These are phyloP conservation scores for Euphydryas editha DNA, from an alignment of 2,888 invertebrate genomes.

Conservation along the genomic window DNA sequence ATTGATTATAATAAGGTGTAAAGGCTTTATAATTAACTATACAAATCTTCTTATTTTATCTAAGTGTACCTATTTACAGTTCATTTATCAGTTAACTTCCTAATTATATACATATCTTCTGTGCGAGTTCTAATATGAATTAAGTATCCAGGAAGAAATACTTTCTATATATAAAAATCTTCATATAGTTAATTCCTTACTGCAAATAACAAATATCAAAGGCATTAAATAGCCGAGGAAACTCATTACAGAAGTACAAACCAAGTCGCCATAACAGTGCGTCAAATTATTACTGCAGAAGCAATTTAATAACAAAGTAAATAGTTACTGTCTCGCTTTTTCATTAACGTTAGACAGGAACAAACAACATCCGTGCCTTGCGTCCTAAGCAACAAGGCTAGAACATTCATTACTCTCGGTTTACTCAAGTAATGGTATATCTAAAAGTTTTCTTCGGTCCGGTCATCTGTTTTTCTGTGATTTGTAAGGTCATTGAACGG, in stretches of 20 bases:
- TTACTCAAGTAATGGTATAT: slow-evolving; percentile 25
- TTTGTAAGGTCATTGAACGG: not conserved
- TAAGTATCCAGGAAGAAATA: not conserved
- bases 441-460: slow-evolving; percentile 19
- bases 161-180: not conserved
- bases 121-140: too few relatives aligned
- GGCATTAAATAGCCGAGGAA: slow-evolving; percentile 28
- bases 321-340: slow-evolving; percentile 17
- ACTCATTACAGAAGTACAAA: slow-evolving; percentile 33
- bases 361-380: slow-evolving; percentile 13
- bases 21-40: too few relatives aligned
- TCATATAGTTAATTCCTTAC: slow-evolving; percentile 14
- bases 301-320: slow-evolving; percentile 15
- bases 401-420: slow-evolving; percentile 31
- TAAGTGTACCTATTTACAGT: too few relatives aligned
- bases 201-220: slow-evolving; percentile 27
- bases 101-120: too few relatives aligned
- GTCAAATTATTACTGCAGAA: slow-evolving; percentile 27
- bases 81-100: too few relatives aligned
- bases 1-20: too few relatives aligned
- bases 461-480: slow-evolving; percentile 11
- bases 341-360: slow-evolving; percentile 15
- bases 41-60: too few relatives aligned
- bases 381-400: slow-evolving; percentile 14
- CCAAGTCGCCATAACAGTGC: slow-evolving; percentile 21